Conservation (phyloP, 2,113 vertebrate species). For the Ictalurus furcatus region DNA sequence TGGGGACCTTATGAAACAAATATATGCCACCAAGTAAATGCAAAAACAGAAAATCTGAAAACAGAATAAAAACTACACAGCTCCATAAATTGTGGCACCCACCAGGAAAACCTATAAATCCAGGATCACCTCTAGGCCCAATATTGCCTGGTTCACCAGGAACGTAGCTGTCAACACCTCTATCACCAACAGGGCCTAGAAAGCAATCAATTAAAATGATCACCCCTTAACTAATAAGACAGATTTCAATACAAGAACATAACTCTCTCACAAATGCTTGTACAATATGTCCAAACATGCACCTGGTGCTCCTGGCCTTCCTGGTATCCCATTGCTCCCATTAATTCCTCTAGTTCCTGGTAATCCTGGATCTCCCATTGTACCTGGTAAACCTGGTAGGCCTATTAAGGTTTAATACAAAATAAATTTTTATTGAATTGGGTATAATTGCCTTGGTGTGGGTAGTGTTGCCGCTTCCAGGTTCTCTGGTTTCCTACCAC, state of each 20-base stretch:
- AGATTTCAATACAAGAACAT: neutral
- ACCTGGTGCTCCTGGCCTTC: constrained; percentile 60
- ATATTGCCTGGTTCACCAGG: constrained; percentile 50
- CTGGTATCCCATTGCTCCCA: constrained; percentile 55
- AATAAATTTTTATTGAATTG: neutral
- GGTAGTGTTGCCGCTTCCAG: neutral
- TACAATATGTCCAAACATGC: neutral
- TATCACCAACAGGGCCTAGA: constrained; percentile 61
- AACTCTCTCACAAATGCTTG: neutral
- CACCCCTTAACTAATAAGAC: neutral
- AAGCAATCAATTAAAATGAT: neutral
- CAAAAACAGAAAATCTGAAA: neutral
- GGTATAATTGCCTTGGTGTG: neutral
- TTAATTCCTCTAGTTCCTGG: constrained; percentile 56
- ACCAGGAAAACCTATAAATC: constrained; percentile 71
- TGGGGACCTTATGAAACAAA: constrained; percentile 69
- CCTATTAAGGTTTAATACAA: constrained; percentile 51
- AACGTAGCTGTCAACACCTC: constrained; percentile 48
- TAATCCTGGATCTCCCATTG: constrained; percentile 57
- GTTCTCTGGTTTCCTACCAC: neutral
- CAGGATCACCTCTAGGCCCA: constrained; percentile 61
- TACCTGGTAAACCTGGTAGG: constrained; percentile 48
- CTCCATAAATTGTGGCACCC: constrained; percentile 2
- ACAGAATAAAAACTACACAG: neutral
- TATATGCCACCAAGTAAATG: neutral